These are phyloP conservation scores for Drosophila siamana DNA, from an alignment of 2,888 invertebrate genomes.

Conservation along the genomic window DNA sequence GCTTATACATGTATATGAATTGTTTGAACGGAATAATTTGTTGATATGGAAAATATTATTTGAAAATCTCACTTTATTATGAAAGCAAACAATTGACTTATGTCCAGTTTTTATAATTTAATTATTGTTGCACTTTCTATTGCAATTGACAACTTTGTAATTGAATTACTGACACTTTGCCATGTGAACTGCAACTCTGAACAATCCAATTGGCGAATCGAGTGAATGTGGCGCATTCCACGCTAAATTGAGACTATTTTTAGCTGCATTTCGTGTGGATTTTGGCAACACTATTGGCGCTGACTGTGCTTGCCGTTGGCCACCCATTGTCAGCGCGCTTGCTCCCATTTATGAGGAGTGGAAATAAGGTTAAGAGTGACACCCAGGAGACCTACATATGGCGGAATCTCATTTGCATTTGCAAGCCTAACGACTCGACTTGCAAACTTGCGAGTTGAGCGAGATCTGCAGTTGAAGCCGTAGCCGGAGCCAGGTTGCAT, in stretches of 20 bases:
- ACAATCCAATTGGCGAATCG: too few relatives aligned
- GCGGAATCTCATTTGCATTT: slow-evolving; percentile 76
- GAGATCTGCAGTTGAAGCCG: background rate
- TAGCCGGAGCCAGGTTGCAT: slow-evolving; percentile 22
- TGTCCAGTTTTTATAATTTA: background rate
- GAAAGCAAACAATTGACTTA: too few relatives aligned
- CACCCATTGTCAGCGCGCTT: slow-evolving; percentile 45
- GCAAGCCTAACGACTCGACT: slow-evolving; percentile 64
- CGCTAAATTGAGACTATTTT: background rate
- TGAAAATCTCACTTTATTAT: too few relatives aligned
- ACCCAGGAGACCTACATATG: slow-evolving; percentile 79
- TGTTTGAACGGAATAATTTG: too few relatives aligned
- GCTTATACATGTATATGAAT: too few relatives aligned
- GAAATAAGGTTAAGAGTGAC: slow-evolving; percentile 80
- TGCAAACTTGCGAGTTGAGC: slow-evolving; percentile 18
- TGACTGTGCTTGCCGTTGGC: slow-evolving; percentile 1
- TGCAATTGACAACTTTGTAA: slow-evolving; percentile 1
- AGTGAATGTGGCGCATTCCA: background rate
- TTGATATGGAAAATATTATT: too few relatives aligned
- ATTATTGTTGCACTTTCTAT: too few relatives aligned
- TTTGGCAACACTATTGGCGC: background rate
- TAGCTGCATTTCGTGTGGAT: background rate
- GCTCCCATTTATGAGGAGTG: slow-evolving; percentile 70
- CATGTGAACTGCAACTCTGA: background rate
- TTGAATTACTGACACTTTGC: slow-evolving; percentile 1